These are phyloP conservation scores for Psittacula echo DNA, from an alignment of 2,797 vertebrate genomes.

Conservation along the genomic window DNA sequence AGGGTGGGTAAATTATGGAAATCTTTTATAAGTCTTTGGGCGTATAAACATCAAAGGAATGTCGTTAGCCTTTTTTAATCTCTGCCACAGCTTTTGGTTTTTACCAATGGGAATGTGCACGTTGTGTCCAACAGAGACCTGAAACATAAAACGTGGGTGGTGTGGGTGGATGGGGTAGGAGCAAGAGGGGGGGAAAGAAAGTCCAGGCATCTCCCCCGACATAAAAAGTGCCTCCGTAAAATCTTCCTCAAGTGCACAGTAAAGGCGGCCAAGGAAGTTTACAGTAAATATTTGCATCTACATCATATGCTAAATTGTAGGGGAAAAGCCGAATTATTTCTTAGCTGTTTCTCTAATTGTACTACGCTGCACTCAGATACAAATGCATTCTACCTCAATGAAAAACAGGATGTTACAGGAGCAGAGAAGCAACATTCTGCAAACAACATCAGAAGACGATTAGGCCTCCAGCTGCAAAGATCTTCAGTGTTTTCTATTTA, in stretches of 20 bases:
- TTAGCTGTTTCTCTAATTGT: not conserved
- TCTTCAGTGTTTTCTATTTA: not conserved
- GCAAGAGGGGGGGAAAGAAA: not conserved
- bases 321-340: not conserved
- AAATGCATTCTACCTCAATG: not conserved
- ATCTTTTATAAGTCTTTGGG: conserved; percentile 77
- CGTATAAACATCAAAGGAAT: conserved; percentile 76
- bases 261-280: rapidly evolving
- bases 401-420: not conserved
- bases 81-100: conserved; percentile 63
- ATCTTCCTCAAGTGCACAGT: not conserved
- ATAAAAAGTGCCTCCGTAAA: not conserved
- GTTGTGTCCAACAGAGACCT: conserved; percentile 3
- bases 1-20: conserved; percentile 74
- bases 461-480: conserved; percentile 28
- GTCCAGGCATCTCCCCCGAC: not conserved
- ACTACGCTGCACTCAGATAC: not conserved
- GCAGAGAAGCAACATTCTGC: not conserved
- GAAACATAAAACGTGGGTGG: not conserved
- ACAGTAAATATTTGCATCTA: not conserved
- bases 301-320: not conserved
- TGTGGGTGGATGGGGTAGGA: not conserved
- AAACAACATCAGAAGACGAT: not conserved
- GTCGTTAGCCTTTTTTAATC: conserved; percentile 70
- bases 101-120: conserved; percentile 44